Conservation (phyloP, 2,113 vertebrate genomes). For the Brachyhypopomus gauderio region DNA sequence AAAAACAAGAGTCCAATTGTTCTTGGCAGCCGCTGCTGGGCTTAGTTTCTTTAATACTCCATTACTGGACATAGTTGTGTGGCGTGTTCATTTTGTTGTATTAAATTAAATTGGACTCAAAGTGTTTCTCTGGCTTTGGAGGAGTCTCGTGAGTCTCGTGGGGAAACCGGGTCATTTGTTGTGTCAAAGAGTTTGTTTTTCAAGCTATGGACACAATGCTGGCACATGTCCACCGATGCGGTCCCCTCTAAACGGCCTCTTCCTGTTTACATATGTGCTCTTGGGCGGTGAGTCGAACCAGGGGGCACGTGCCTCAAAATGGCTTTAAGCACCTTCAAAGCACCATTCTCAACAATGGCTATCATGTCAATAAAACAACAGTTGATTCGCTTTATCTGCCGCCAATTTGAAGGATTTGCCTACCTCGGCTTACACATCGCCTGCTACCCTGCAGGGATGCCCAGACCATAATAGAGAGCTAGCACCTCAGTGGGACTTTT, state of each 20-base stretch:
- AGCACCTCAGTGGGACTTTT: conserved; percentile 42
- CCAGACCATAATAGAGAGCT: conserved; percentile 50
- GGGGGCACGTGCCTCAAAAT: conserved; percentile 8
- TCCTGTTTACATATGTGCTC: neutral
- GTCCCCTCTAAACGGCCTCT: neutral
- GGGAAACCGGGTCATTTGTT: conserved; percentile 31
- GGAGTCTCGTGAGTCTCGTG: conserved; percentile 19
- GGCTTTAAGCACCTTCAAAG: conserved; percentile 20
- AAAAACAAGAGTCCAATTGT: conserved; percentile 17
- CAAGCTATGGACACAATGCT: conserved; percentile 28
- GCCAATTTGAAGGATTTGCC: neutral
- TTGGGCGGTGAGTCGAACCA: neutral
- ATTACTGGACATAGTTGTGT: conserved; percentile 36
- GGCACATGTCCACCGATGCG: neutral
- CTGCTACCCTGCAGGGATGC: conserved; percentile 26
- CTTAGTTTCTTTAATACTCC: neutral
- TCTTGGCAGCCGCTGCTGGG: conserved; percentile 35
- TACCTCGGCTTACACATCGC: conserved; percentile 14
- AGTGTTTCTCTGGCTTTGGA: conserved; percentile 30
- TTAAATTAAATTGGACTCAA: conserved; percentile 35
- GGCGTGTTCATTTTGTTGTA: conserved; percentile 40
- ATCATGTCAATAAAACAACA: neutral
- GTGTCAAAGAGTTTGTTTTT: conserved; percentile 30
- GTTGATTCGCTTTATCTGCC: conserved; percentile 7
- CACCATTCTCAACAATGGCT: conserved; percentile 4